These are phyloP conservation scores for Linyphia triangularis DNA, from an alignment of 2,888 invertebrate species.

Conservation along the genomic window DNA sequence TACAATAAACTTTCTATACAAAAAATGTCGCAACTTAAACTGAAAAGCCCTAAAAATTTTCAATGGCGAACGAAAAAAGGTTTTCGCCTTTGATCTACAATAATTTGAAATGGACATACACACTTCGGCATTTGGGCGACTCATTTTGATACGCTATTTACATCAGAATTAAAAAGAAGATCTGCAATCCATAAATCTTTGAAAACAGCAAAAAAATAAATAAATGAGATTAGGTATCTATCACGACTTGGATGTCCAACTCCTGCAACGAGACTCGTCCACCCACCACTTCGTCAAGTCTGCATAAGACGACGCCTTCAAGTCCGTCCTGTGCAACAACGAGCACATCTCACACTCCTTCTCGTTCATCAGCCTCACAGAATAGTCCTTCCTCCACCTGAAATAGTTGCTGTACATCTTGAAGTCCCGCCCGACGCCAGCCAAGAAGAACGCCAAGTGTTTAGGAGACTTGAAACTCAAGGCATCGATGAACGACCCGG, in stretches of 20 bases:
- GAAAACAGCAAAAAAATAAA: no score
- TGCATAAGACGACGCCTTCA: constrained; percentile 33
- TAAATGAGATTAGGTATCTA: no score
- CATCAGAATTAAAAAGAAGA: no score
- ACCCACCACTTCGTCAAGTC: constrained; percentile 75
- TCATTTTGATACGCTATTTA: no score
- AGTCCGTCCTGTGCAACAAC: constrained; percentile 37
- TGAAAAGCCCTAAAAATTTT: no score
- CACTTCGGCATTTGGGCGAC: no score
- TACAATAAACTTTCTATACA: no score
- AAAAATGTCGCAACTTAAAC: no score
- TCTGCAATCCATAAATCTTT: no score
- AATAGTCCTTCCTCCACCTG: constrained; percentile 52
- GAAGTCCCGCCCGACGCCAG: constrained; percentile 64
- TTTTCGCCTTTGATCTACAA: no score
- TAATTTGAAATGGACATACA: no score
- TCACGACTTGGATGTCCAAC: constrained; percentile 48
- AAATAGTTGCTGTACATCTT: constrained; percentile 65
- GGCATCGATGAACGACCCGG: constrained; percentile 75
- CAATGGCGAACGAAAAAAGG: no score
- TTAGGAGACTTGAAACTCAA: constrained; percentile 68
- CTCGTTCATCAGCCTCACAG: constrained; percentile 1
- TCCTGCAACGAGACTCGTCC: constrained; percentile 50
- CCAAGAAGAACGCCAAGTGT: constrained; percentile 71
- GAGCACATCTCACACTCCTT: constrained; percentile 69